Base-by-base conservation (phyloP, 1,140 invertebrate species). In the Drosophila grimshawi region DNA sequence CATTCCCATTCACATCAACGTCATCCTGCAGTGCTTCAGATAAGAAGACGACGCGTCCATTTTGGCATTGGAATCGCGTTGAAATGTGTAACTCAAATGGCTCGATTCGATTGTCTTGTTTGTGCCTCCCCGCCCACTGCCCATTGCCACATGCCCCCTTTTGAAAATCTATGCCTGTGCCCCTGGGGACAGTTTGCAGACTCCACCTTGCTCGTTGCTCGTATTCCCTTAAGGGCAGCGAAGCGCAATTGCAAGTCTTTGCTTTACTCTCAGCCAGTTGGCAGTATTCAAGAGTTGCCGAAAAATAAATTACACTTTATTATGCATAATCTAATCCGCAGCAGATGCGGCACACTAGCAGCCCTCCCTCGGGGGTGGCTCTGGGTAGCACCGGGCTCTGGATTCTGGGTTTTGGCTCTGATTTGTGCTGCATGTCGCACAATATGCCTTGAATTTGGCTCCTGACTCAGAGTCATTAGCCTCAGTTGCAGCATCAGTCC, bases 261-360 rank as follows among this genome's bases (percentile, higher is more conserved):
- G 39, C 2, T n/a, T 32, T 29, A 30, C 43, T 60, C 29, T 56
- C 39, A 27, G 70, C 39, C 64, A 76, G 66, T 76, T 75, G 72
- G 52, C 41, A 70, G 32, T 52, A 52, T 35, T 71, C 10, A 35
- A 11, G 45, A 78, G 62, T 88, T 85, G 74, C 74, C 70, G 76
- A 86, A 89, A 48, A 89, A 89, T 89, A 85, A 89, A 89, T 89
- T 89, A 89, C 85, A 89, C 85, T 89, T 89, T 88, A 88, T 88
- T 88, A 88, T 88, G 83, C 83, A 89, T 89, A 89, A 89, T 85
- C 85, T 89, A 89, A 89, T 89, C 85, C 85, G 64, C 80, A 88
- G 69, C 85, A 89, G 82, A 86, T 81, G 85, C 85, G 81, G 45
- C 62, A 32, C 8, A 32, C 45, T 6, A 41, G 61, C 19, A 43